Evolutionary conservation across 2,888 invertebrate species (phyloP).

Genomic region (Ormyrus thymus): DNA sequence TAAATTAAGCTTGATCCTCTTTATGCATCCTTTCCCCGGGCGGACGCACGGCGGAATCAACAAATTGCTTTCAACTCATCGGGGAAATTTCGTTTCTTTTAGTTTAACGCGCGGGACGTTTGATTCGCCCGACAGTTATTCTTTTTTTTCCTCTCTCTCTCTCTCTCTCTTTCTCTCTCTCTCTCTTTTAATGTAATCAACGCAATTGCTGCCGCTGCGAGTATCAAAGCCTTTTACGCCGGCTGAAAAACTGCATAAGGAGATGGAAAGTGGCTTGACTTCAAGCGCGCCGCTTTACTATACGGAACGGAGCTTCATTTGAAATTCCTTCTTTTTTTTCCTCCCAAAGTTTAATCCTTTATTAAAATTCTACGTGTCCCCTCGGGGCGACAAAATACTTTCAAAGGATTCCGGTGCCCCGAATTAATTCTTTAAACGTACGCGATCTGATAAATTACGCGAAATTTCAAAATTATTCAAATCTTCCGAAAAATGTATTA

Average conservation of each 20-base stretch:
- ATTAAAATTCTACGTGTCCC: too few relatives aligned
- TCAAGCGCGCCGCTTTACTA: not conserved
- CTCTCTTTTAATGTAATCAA: constrained; percentile 34
- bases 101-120: constrained; percentile 30
- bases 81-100: constrained; percentile 23
- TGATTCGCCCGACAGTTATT: constrained; percentile 8
- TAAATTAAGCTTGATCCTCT: constrained; percentile 28
- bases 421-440: too few relatives aligned
- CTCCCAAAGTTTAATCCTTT: too few relatives aligned
- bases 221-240: constrained; percentile 5
- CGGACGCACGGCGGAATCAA: constrained; percentile 7
- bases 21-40: constrained; percentile 6
- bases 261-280: not conserved
- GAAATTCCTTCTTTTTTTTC: too few relatives aligned
- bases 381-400: too few relatives aligned
- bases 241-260: not conserved
- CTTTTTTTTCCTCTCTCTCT: constrained; percentile 23
- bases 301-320: too few relatives aligned
- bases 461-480: too few relatives aligned
- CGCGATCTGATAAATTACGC: too few relatives aligned
- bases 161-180: not conserved
- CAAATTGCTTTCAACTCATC: constrained; percentile 42
- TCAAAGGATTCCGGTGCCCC: too few relatives aligned
- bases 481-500: too few relatives aligned
- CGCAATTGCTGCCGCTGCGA: constrained; percentile 7